phyloP scores from a whole-genome alignment of 2,888 invertebrate genomes.

The Bhutanitis thaidina region DNA sequence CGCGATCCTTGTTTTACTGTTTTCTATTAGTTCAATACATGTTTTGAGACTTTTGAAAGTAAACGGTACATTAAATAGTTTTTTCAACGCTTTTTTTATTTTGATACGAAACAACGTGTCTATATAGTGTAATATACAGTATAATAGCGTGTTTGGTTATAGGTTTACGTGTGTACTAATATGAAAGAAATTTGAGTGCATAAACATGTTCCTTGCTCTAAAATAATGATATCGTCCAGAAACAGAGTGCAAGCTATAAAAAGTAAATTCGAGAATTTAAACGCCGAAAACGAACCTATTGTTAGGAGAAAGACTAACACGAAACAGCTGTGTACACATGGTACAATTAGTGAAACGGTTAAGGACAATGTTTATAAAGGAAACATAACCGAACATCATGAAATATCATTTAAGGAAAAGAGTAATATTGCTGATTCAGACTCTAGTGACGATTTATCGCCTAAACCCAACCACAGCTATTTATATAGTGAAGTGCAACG shows the following conservation, averaged over 20 bases:
- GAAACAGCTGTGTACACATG: conserved; percentile 32
- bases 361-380: conserved; percentile 20
- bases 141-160: too few species aligned
- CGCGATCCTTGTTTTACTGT: conserved; percentile 7
- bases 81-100: conserved; percentile 1
- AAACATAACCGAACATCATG: conserved; percentile 20
- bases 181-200: conserved; percentile 16
- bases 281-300: conserved; percentile 45
- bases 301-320: conserved; percentile 26
- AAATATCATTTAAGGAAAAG: conserved; percentile 20
- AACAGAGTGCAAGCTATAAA: conserved; percentile 83
- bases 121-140: too few species aligned
- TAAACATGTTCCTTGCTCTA: conserved; percentile 50
- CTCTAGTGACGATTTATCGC: conserved; percentile 34
- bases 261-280: conserved; percentile 81
- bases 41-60: conserved; percentile 12
- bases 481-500: conserved; percentile 57
- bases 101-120: background rate
- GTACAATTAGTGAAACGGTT: conserved; percentile 7
- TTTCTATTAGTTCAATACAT: conserved; percentile 9
- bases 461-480: conserved; percentile 60
- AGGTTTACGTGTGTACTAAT: conserved; percentile 3
- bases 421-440: conserved; percentile 31
- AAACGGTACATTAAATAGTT: background rate
- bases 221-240: conserved; percentile 71